Percentiles rank a stretch among this genome's conserved stretches.
Conservation (phyloP, 2,888 invertebrate genomes). For the Lithophane semibrunnea region DNA sequence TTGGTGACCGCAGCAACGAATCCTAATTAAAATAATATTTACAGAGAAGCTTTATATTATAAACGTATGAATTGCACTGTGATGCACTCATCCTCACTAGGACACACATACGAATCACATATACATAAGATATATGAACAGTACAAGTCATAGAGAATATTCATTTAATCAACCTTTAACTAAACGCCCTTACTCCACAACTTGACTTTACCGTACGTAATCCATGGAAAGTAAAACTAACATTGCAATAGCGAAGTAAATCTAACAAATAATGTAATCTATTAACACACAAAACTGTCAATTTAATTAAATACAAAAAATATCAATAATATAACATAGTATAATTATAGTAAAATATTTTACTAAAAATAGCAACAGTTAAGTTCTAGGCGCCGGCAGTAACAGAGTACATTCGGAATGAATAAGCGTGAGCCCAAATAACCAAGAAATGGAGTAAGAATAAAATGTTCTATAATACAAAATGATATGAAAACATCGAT, state of each 20-base stretch:
- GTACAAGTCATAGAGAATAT: constrained; percentile 73
- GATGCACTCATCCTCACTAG: constrained; percentile 40
- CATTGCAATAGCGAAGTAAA: constrained; percentile 60
- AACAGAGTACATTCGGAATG: constrained; percentile 62
- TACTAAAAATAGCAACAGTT: constrained; percentile 71
- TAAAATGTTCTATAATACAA: constrained; percentile 69
- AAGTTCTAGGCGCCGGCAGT: constrained; percentile 64
- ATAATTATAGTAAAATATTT: constrained; percentile 76
- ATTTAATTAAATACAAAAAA: constrained; percentile 78
- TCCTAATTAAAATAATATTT: constrained; percentile 88
- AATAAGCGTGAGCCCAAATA: constrained; percentile 65
- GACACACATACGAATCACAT: constrained; percentile 49
- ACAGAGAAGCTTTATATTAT: constrained; percentile 80
- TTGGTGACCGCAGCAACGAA: constrained; percentile 73
- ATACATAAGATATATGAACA: constrained; percentile 61
- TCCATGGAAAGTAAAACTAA: constrained; percentile 59
- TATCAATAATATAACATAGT: constrained; percentile 75
- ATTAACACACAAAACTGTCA: constrained; percentile 73
- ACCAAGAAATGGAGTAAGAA: constrained; percentile 78
- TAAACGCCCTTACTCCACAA: constrained; percentile 77
- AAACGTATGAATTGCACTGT: constrained; percentile 74
- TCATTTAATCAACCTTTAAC: constrained; percentile 74
- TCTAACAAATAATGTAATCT: constrained; percentile 69
- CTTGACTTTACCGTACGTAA: constrained; percentile 70
- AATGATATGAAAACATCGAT: constrained; percentile 72